phyloP scores from a whole-genome alignment of 2,888 invertebrate species.

The Zootermopsis nevadensis region DNA sequence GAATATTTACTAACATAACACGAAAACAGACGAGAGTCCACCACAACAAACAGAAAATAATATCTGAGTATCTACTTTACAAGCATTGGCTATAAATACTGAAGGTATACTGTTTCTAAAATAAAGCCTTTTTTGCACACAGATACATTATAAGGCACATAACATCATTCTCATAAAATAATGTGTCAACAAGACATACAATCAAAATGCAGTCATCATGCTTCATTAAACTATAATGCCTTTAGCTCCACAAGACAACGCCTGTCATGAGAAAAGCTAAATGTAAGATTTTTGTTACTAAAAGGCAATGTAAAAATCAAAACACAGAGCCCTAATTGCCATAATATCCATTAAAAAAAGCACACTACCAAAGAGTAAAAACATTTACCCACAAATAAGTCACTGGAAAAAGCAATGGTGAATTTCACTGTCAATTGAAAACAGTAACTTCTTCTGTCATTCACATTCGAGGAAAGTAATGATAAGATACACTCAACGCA shows the following conservation, averaged over 20 bases:
- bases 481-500: too few species aligned
- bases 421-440: too few species aligned
- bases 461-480: too few species aligned
- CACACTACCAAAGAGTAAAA: not conserved
- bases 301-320: conserved; percentile 14
- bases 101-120: not conserved
- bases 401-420: too few species aligned
- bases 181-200: not conserved
- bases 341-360: not conserved
- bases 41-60: not conserved
- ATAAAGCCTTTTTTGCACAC: not conserved
- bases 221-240: not conserved
- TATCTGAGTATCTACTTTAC: not conserved
- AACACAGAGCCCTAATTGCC: not conserved
- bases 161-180: not conserved
- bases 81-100: conserved; percentile 1
- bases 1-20: not conserved
- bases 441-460: too few species aligned
- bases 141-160: not conserved
- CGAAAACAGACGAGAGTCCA: too few species aligned
- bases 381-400: not conserved
- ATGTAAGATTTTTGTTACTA: conserved; percentile 22
- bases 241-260: not conserved
- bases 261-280: conserved; percentile 11
- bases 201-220: conserved; percentile 29